phyloP scores from a whole-genome alignment of 2,113 vertebrate genomes.

The Bufo gargarizans region DNA sequence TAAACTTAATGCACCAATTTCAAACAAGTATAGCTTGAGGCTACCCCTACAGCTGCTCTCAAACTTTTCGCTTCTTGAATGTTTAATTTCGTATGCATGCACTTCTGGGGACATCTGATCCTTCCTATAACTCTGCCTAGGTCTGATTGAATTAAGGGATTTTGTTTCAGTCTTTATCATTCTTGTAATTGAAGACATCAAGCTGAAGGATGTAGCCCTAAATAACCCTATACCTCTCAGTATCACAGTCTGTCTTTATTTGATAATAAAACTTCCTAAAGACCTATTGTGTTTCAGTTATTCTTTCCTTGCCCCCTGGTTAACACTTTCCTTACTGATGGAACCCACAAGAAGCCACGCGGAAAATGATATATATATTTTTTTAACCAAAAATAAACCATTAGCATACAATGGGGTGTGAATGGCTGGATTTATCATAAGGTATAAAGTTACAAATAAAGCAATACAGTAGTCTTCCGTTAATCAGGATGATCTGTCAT shows the following conservation, averaged over 20 bases:
- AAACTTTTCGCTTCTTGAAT: conserved; percentile 68
- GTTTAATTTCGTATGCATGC: conserved; percentile 71
- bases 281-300: conserved; percentile 56
- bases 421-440: background rate
- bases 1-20: conserved; percentile 67
- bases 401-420: background rate
- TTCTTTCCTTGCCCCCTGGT: conserved; percentile 29
- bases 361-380: conserved; percentile 46
- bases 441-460: conserved; percentile 1
- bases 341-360: conserved; percentile 54
- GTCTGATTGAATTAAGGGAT: conserved; percentile 76
- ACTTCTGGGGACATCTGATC: conserved; percentile 67
- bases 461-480: conserved; percentile 63
- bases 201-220: conserved; percentile 67
- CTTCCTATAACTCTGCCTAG: conserved; percentile 71
- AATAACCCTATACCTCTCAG: conserved; percentile 65
- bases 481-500: conserved; percentile 75
- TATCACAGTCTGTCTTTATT: conserved; percentile 68
- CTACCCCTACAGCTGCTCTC: conserved; percentile 62
- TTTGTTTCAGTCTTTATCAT: conserved; percentile 74
- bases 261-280: conserved; percentile 70
- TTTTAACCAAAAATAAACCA: background rate
- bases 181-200: conserved; percentile 75
- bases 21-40: conserved; percentile 69
- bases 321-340: conserved; percentile 37